These are phyloP conservation scores for Lagopus muta DNA, from an alignment of 2,113 vertebrate genomes.

Conservation along the genomic window DNA sequence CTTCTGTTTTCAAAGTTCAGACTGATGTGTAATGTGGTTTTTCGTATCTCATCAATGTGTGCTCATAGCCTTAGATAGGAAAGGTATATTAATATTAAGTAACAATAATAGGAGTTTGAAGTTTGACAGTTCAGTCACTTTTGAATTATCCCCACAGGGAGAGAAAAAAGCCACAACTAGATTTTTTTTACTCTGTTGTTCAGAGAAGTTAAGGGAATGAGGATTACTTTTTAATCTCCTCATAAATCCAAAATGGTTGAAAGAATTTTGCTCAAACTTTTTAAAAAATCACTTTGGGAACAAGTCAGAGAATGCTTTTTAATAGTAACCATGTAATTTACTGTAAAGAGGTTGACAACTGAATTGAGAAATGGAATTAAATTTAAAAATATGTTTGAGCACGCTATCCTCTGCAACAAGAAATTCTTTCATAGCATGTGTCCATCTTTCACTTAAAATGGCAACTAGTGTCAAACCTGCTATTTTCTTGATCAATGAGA, in stretches of 20 bases:
- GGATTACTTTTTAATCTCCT: constrained; percentile 14
- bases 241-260: constrained; percentile 61
- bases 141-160: neutral
- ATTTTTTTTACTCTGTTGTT: neutral
- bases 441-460: constrained; percentile 72
- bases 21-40: neutral
- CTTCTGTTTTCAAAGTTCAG: neutral
- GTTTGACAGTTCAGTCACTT: constrained; percentile 17
- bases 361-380: constrained; percentile 56
- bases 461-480: constrained; percentile 64
- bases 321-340: constrained; percentile 58
- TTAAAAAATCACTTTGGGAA: constrained; percentile 48
- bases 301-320: constrained; percentile 57
- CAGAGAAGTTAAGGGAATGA: neutral
- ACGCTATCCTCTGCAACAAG: constrained; percentile 49
- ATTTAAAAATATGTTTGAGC: constrained; percentile 59
- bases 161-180: neutral
- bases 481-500: constrained; percentile 74
- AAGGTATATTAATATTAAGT: constrained; percentile 12
- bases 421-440: constrained; percentile 55
- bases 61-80: neutral
- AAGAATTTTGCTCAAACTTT: constrained; percentile 56
- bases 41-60: neutral
- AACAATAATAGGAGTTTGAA: neutral
- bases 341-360: constrained; percentile 52